Base-by-base conservation (phyloP, 2,113 vertebrate species). In the Trinectes maculatus region DNA sequence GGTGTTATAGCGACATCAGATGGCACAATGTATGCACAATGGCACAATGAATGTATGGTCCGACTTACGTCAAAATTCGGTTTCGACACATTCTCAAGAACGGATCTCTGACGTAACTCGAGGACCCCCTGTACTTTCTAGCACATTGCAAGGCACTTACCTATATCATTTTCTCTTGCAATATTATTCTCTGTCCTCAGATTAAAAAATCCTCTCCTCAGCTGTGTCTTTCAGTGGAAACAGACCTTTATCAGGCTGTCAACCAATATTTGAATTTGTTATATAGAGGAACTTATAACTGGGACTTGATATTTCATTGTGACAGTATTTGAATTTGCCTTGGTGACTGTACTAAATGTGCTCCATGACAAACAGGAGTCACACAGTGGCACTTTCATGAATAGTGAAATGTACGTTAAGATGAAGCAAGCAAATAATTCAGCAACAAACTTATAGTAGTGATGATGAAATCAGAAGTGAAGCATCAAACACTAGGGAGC, bases 391-490 rank as follows among this genome's bases (percentile, higher is more conserved):
- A 52, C 49, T 31, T 5, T 31, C 13, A 39, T 5, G 6, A 10
- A 26, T 39, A 25, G 19, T 40, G 37, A 28, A 43, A 42, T 29
- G n/a, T 29, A 19, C 24, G 22, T 42, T 25, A 40, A 5, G 25
- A 16, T 29, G 24, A 28, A 18, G 28, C 15, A 1, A 42, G 24
- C 4, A 6, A 57, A 26, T 42, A 40, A 18, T 57, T 57, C 24
- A 42, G 11, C 54, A 28, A 9, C 52, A 8, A 22, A 8, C 11
- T 19, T 31, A 2, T 64, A 42, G 10, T 29, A 28, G 15, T 58
- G 53, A 40, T 49, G 48, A 48, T 40, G n/a, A n/a, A 51, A n/a
- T 49, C 11, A 52, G 22, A 73, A 51, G 12, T 51, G 21, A 28
- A 57, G 46, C 39, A 59, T 51, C 22, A 46, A 49, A 53, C 15